Evolutionary conservation across 1,140 invertebrate species (phyloP).

Genomic region (Scaptodrosophila lebanonensis): DNA sequence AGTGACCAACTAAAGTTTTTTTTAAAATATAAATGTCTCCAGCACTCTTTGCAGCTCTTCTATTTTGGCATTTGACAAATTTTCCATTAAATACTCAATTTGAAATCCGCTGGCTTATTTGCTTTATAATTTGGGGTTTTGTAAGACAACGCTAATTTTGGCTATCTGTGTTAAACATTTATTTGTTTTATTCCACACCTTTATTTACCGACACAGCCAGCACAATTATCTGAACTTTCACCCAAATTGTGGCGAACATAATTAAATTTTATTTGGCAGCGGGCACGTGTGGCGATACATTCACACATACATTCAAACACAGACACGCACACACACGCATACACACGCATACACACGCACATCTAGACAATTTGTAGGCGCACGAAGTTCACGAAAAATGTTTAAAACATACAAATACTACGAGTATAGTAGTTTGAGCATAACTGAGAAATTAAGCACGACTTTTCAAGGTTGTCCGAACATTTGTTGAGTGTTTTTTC

Average conservation of each 20-base stretch:
- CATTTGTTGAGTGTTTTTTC: slow-evolving; percentile 11
- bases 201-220: not conserved
- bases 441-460: slow-evolving; percentile 71
- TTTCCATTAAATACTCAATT: too few species aligned
- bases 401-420: slow-evolving; percentile 66
- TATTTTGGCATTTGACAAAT: too few species aligned
- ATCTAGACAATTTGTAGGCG: too few species aligned
- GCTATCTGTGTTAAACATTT: slow-evolving; percentile 5
- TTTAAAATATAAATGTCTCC: too few species aligned
- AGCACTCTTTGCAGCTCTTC: too few species aligned
- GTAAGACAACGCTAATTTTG: too few species aligned
- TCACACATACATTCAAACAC: slow-evolving; percentile 4
- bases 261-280: slow-evolving; percentile 47
- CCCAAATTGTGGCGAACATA: slow-evolving; percentile 33
- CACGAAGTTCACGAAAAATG: slow-evolving; percentile 37
- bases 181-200: too few species aligned
- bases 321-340: not conserved
- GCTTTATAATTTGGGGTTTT: too few species aligned
- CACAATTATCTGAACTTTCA: slow-evolving; percentile 35
- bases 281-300: slow-evolving; percentile 38
- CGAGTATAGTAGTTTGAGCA: too few species aligned
- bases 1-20: too few species aligned
- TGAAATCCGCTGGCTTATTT: too few species aligned
- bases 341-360: not conserved
- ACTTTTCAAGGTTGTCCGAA: slow-evolving; percentile 57